Percentiles rank a stretch among this genome's conserved stretches.
Evolutionary conservation across 2,888 invertebrate species (phyloP).

Genomic region (Camptogramma bilineatum): DNA sequence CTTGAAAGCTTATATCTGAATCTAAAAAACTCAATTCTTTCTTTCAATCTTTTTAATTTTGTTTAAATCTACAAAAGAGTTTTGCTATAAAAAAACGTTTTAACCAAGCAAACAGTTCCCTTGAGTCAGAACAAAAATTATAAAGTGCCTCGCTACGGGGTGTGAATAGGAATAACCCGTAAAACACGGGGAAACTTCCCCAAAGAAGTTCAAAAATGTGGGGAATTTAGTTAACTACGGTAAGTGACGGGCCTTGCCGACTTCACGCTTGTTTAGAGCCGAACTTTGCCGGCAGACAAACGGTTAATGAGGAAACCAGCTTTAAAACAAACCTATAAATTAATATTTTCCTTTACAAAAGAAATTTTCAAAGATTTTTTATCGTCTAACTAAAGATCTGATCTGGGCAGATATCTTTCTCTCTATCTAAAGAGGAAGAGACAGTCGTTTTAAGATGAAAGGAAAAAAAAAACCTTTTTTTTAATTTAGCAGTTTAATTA

Average conservation of each 20-base stretch:
- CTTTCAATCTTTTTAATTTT: background rate
- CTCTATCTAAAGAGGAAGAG: too few species aligned
- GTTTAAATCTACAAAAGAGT: background rate
- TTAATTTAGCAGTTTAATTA: too few species aligned
- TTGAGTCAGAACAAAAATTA: conserved; percentile 7
- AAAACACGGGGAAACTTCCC: background rate
- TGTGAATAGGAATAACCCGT: conserved; percentile 3
- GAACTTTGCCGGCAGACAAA: conserved; percentile 43
- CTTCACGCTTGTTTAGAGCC: conserved; percentile 29
- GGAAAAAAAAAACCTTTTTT: too few species aligned
- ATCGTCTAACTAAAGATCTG: too few species aligned
- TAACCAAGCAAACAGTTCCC: conserved; percentile 36
- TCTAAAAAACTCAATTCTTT: background rate
- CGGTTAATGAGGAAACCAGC: conserved; percentile 25
- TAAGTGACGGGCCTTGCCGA: conserved; percentile 9
- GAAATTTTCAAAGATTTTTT: too few species aligned
- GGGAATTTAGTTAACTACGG: conserved; percentile 23
- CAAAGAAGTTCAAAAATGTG: conserved; percentile 21
- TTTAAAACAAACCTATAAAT: background rate
- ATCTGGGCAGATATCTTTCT: too few species aligned
- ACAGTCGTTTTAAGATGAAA: too few species aligned
- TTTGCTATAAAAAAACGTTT: background rate
- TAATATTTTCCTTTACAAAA: background rate
- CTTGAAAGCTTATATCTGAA: background rate
- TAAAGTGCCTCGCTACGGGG: background rate